Evolutionary conservation across 2,797 vertebrate species (phyloP).

Genomic region (Bradypus variegatus): DNA sequence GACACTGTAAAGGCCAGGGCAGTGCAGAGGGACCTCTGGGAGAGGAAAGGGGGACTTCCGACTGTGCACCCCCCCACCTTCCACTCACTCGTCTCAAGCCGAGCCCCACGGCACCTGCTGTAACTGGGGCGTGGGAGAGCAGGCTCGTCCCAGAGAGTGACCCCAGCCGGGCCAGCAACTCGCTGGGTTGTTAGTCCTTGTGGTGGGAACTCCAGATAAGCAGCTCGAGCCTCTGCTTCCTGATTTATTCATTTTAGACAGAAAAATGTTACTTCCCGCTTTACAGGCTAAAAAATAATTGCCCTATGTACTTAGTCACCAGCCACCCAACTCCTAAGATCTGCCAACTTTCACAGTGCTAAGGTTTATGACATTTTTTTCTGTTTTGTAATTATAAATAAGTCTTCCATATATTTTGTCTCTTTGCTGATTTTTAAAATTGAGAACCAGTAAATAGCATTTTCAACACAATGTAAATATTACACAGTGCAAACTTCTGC

Average conservation of each 20-base stretch:
- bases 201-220: neutral
- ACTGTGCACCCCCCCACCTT: neutral
- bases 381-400: neutral
- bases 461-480: fast-evolving
- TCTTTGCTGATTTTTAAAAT: neutral
- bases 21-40: neutral
- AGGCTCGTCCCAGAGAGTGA: fast-evolving
- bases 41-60: fast-evolving
- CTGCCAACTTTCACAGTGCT: fast-evolving
- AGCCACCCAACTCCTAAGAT: fast-evolving
- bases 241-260: neutral
- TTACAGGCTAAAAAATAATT: fast-evolving
- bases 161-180: too few species aligned
- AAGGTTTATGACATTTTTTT: fast-evolving
- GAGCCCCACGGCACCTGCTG: fast-evolving
- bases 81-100: too few species aligned
- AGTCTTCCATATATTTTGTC: neutral
- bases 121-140: too few species aligned
- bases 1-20: fast-evolving
- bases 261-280: fast-evolving
- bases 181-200: neutral
- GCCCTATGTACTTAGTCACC: fast-evolving
- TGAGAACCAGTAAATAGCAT: neutral
- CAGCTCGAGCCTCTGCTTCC: neutral
- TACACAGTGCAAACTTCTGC: fast-evolving